Conservation (phyloP, 1,140 invertebrate genomes). For the Microplitis mediator region DNA sequence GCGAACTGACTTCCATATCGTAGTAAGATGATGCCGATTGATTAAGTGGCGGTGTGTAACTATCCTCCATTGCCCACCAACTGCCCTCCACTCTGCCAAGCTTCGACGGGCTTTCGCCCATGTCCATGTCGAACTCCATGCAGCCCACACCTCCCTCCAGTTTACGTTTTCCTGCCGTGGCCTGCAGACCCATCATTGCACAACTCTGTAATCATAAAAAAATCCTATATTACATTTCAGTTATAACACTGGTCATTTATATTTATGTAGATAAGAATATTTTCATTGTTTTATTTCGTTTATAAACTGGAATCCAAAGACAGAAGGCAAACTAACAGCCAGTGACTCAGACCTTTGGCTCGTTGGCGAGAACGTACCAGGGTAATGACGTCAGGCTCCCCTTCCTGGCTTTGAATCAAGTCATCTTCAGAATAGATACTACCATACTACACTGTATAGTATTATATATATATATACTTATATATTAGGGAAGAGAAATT, state of each 20-base stretch:
- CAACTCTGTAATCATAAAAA: slow-evolving; percentile 66
- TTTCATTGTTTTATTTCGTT: background rate
- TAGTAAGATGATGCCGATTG: slow-evolving; percentile 46
- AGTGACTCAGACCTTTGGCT: slow-evolving; percentile 57
- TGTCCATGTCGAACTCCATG: slow-evolving; percentile 60
- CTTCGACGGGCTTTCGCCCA: slow-evolving; percentile 59
- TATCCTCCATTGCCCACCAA: slow-evolving; percentile 61
- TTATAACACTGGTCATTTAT: background rate
- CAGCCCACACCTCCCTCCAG: slow-evolving; percentile 63
- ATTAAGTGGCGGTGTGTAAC: slow-evolving; percentile 44
- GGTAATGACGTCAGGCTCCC: slow-evolving; percentile 56
- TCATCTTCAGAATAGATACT: slow-evolving; percentile 53
- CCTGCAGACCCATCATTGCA: slow-evolving; percentile 79
- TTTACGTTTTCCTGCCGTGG: slow-evolving; percentile 75
- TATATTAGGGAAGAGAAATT: slow-evolving; percentile 15
- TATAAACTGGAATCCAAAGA: background rate
- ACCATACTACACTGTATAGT: background rate
- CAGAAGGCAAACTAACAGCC: slow-evolving; percentile 17
- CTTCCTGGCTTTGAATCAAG: slow-evolving; percentile 47
- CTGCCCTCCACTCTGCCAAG: slow-evolving; percentile 57
- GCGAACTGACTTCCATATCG: slow-evolving; percentile 50
- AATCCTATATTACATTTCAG: background rate
- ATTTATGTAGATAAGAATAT: background rate
- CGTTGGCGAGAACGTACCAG: slow-evolving; percentile 44
- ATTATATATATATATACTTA: background rate